Base-by-base conservation (phyloP, 2,113 vertebrate genomes). In the Coracopsis vasa region DNA sequence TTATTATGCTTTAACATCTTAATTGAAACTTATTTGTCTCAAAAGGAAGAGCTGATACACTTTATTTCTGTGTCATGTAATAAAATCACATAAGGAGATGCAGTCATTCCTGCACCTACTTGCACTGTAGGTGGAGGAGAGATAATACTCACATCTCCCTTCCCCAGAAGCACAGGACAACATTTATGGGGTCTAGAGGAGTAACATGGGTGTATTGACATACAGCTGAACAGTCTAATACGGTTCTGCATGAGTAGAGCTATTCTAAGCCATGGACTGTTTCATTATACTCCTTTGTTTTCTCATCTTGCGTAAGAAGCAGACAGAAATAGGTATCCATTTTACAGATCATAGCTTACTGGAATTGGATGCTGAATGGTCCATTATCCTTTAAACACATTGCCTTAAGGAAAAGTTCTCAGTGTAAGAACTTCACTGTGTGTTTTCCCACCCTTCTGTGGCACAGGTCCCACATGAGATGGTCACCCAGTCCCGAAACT, bases 401-500 rank as follows among this genome's bases (percentile, higher is more conserved):
- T 72, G 41, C 31, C n/a, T 88, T 92, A 83, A 78, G 28, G 39
- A 78, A 60, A 58, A 67, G 39, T 37, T 91, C 72, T 97, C 72
- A 92, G 35, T 79, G 48, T 37, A 12, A 92, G 39, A 17, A 15
- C 41, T 44, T 44, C 44, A 23, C 20, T 72, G 9, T 29, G 47
- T 62, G 5, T 89, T 89, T 94, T 83, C 74, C 33, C 79, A 73
- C 44, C 31, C 5, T 89, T 73, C 44, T 28, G 85, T 73, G 92
- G 39, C 41, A 88, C 96, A 99, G 99, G 98, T 99, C 82, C 99
- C 99, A 2, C 98, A 99, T 1, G 99, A 99, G 94, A 99, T 99
- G 98, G 98, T 99, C 69, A 98, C 98, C 33, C 99, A 99, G 92
- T 99, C 99, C 10, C 98, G 98, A 64, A 99, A 98, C 90, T 99